These are phyloP conservation scores for Lepidostoma basale DNA, from an alignment of 1,140 invertebrate genomes.

Conservation along the genomic window DNA sequence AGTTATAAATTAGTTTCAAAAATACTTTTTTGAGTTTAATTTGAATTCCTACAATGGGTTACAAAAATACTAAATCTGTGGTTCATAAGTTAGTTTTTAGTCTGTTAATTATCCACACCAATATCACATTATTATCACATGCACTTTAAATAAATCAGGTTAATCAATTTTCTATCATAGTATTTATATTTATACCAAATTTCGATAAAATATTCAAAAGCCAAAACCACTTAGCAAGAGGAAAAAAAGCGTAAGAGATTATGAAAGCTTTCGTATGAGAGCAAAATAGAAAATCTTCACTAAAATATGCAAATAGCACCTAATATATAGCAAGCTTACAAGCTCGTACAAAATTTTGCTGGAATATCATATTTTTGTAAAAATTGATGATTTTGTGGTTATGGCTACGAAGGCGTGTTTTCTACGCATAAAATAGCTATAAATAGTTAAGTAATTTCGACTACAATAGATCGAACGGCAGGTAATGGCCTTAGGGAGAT, in stretches of 20 bases:
- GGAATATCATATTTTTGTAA: neutral
- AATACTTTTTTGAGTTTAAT: too few relatives aligned
- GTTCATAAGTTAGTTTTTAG: too few relatives aligned
- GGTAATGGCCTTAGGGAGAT: neutral
- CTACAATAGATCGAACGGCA: neutral
- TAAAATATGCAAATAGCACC: constrained; percentile 3
- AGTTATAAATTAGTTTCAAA: too few relatives aligned
- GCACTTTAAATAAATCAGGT: too few relatives aligned
- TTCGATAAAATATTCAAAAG: constrained; percentile 21
- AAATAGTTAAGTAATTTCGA: neutral
- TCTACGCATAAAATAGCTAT: neutral
- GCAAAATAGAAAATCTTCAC: neutral
- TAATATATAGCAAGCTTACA: neutral
- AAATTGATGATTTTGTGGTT: neutral
- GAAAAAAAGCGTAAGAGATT: neutral
- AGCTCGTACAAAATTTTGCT: neutral
- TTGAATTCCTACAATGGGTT: too few relatives aligned
- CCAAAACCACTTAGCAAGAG: neutral
- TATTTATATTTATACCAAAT: neutral
- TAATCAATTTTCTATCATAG: neutral
- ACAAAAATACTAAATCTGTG: too few relatives aligned
- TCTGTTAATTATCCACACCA: too few relatives aligned
- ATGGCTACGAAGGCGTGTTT: neutral
- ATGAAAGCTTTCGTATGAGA: neutral
- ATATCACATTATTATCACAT: too few relatives aligned